Percentiles rank a stretch among this genome's conserved stretches.
Evolutionary conservation across 2,888 invertebrate genomes (phyloP).

Genomic region (Conistra vaccinii): DNA sequence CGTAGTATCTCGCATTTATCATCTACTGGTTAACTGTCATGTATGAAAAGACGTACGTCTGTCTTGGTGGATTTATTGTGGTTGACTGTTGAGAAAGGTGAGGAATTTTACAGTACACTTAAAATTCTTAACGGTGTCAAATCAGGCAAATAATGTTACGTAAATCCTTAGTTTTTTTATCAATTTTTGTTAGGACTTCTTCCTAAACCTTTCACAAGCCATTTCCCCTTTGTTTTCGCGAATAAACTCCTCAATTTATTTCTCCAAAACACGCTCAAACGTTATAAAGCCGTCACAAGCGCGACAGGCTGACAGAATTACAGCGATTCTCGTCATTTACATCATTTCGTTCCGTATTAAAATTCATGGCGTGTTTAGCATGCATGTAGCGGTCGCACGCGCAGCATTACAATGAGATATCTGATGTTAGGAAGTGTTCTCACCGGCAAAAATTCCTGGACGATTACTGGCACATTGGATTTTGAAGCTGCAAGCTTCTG

Average conservation of each 20-base stretch:
- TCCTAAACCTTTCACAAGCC: no score
- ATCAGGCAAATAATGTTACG: not conserved
- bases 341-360: constrained; percentile 63
- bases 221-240: not conserved
- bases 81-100: not conserved
- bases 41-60: constrained; percentile 28
- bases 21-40: constrained; percentile 46
- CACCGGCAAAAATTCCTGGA: not conserved
- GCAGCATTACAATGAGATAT: constrained; percentile 74
- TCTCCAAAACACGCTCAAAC: constrained; percentile 1
- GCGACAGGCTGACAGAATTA: constrained; percentile 47
- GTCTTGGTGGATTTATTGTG: constrained; percentile 6
- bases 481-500: not conserved
- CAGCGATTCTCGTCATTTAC: constrained; percentile 47
- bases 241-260: not conserved
- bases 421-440: constrained; percentile 33
- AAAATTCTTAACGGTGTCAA: not conserved
- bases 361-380: constrained; percentile 67
- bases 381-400: constrained; percentile 69
- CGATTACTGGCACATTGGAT: not conserved
- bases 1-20: constrained; percentile 43
- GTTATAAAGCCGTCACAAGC: constrained; percentile 33
- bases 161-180: not conserved
- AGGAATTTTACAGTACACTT: no score
- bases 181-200: not conserved